Percentiles rank a stretch among this genome's conserved stretches.
Evolutionary conservation across 2,113 vertebrate genomes (phyloP).

Genomic region (Micronisus gabar): DNA sequence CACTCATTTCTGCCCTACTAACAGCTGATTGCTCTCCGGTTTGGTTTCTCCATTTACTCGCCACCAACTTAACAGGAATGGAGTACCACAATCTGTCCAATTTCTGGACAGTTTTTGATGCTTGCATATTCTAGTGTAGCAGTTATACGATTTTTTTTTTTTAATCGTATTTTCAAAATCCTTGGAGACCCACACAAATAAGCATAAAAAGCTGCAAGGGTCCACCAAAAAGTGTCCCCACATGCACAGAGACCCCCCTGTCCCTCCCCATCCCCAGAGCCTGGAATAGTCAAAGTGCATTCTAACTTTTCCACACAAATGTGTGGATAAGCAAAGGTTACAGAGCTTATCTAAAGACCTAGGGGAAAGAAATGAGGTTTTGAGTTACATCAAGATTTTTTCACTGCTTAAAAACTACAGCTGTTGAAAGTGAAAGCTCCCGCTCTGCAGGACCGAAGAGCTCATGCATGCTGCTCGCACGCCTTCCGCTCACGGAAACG

Average conservation of each 20-base stretch:
- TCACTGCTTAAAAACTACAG: not conserved
- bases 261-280: not conserved
- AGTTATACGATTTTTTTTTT: not conserved
- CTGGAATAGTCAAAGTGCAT: accelerated
- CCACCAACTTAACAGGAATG: not conserved
- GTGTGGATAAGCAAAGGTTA: not conserved
- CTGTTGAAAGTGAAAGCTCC: not conserved
- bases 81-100: too few relatives aligned
- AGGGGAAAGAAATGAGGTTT: not conserved
- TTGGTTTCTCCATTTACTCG: not conserved
- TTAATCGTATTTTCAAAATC: not conserved
- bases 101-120: not conserved
- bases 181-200: not conserved
- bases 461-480: not conserved
- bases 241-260: accelerated
- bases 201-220: not conserved
- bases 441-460: accelerated
- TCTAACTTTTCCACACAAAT: not conserved
- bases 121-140: not conserved
- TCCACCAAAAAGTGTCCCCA: not conserved
- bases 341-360: not conserved
- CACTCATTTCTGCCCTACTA: not conserved
- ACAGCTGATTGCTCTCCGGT: not conserved
- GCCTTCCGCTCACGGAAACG: not conserved
- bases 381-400: not conserved